Evolutionary conservation across 2,797 vertebrate genomes (phyloP), one percentile per base, ranked within the genome.

Genomic region (Liasis olivaceus): DNA sequence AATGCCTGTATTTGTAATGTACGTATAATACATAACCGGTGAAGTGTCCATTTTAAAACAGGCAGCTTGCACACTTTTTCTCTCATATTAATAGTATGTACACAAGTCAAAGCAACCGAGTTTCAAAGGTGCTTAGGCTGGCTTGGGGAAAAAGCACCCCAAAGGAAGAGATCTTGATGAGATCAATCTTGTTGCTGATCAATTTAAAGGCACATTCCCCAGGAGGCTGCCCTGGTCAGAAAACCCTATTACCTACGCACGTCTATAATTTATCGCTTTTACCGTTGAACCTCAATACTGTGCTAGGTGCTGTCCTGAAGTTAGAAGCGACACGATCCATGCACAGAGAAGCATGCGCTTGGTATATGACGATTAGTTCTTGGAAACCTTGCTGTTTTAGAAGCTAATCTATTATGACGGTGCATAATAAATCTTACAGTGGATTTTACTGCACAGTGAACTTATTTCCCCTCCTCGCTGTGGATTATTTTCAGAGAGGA

Each of bases 381-480:
- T 28, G n/a, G 58, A 63, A 26, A 47, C n/a, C 59, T 88, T 56
- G 66, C 56, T 89, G 81, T 59, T 92, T 89, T 63, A 51, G 91
- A 58, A 92, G 84, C 84, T n/a, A 85, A 89, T 89, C 66, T 59
- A 36, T 90, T 85, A 72, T 20, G 84, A 85, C 47, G 5, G n/a
- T 17, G 15, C 4, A 24, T 2, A 36, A 62, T 87, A 62, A 87
- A 90, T 85, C 60, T 90, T 87, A 87, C 63, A 51, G 26, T 66
- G 86, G 89, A 87, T 42, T 36, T 87, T 64, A 56, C 56, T 88
- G 14, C 2, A 0, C 28, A 6, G 14, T 56, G 20, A 72, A 51
- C 56, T 60, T 77, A 54, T 47, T 81, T 22, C 85, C 14, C 8
- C 20, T 11, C 9, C 72, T 42, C 90, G 28, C n/a, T 6, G 0